phyloP scores from a whole-genome alignment of 2,113 vertebrate species.

The Reinhardtius hippoglossoides region DNA sequence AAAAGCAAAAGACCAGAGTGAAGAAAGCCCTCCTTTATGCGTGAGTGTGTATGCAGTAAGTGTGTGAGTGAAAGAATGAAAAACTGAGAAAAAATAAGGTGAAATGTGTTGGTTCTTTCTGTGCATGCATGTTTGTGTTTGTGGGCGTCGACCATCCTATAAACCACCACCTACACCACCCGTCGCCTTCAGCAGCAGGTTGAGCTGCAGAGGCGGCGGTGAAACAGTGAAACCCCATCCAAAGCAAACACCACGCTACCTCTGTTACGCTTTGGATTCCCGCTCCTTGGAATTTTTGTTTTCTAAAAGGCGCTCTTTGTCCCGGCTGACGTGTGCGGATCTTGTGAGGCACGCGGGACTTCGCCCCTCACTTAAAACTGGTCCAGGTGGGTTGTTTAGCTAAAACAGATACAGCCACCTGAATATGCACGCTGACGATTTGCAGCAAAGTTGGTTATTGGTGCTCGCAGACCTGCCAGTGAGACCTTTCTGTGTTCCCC shows the following conservation, averaged over 20 bases:
- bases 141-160: slow-evolving; percentile 20
- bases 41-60: not conserved
- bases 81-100: not conserved
- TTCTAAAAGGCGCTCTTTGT: slow-evolving; percentile 73
- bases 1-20: slow-evolving; percentile 42
- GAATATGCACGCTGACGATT: slow-evolving; percentile 30
- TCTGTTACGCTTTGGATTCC: slow-evolving; percentile 57
- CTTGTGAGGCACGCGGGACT: slow-evolving; percentile 44
- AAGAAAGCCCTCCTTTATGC: slow-evolving; percentile 74
- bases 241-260: slow-evolving; percentile 68
- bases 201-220: slow-evolving; percentile 14
- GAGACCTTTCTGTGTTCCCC: slow-evolving; percentile 6
- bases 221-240: slow-evolving; percentile 67
- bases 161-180: slow-evolving; percentile 23
- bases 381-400: slow-evolving; percentile 51
- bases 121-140: slow-evolving; percentile 30
- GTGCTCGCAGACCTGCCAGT: slow-evolving; percentile 24
- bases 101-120: slow-evolving; percentile 31
- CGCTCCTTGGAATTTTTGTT: slow-evolving; percentile 57
- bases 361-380: slow-evolving; percentile 23
- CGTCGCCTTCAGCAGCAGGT: slow-evolving; percentile 33
- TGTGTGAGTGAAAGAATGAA: slow-evolving; percentile 18
- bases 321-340: slow-evolving; percentile 44
- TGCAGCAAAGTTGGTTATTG: slow-evolving; percentile 24
- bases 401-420: slow-evolving; percentile 51